phyloP scores from a whole-genome alignment of 2,888 invertebrate genomes.

The Aricia artaxerxes region DNA sequence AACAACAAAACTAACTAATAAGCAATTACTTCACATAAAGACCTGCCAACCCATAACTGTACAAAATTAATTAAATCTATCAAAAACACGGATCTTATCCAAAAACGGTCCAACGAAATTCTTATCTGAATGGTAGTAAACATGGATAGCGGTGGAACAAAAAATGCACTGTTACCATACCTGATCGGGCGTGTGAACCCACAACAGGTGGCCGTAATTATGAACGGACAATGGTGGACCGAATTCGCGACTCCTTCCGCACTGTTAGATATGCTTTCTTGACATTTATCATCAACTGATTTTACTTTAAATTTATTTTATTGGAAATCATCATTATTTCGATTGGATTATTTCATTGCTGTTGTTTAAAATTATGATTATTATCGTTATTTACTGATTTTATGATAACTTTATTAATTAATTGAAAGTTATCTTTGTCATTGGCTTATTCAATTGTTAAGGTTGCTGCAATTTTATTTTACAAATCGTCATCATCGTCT shows the following conservation, averaged over 20 bases:
- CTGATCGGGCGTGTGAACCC: conserved; percentile 77
- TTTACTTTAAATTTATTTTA: neutral
- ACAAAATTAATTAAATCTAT: neutral
- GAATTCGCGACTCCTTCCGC: conserved; percentile 61
- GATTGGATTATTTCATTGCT: neutral
- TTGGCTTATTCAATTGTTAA: too few relatives aligned
- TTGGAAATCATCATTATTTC: neutral
- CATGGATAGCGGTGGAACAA: conserved; percentile 49
- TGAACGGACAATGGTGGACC: conserved; percentile 63
- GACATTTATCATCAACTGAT: neutral
- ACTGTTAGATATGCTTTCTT: conserved; percentile 34
- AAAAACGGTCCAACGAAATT: conserved; percentile 23
- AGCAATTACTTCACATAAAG: neutral
- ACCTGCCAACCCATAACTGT: neutral
- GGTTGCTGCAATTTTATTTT: too few relatives aligned
- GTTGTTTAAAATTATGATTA: neutral
- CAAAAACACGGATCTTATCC: conserved; percentile 4
- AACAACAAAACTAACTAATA: neutral
- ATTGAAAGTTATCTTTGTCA: too few relatives aligned
- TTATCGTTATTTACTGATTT: too few relatives aligned
- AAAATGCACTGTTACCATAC: conserved; percentile 69
- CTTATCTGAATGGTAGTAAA: conserved; percentile 29
- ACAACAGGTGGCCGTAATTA: conserved; percentile 77
- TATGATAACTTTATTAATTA: too few relatives aligned
- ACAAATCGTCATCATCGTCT: too few relatives aligned